Evolutionary conservation across 2,797 vertebrate species (phyloP).

Genomic region (Chiroxiphia lanceolata): DNA sequence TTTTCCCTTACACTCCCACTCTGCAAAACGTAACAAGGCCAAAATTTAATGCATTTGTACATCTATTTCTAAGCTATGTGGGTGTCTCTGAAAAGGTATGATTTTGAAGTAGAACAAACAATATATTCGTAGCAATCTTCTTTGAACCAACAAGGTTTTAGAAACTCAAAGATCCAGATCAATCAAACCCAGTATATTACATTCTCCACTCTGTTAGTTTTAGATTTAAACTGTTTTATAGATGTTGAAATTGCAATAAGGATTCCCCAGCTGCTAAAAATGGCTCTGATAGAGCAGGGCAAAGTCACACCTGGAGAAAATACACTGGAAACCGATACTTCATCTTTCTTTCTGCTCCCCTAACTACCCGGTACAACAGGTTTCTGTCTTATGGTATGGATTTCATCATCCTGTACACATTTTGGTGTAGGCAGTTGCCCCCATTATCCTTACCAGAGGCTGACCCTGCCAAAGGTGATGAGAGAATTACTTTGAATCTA

Average conservation of each 20-base stretch:
- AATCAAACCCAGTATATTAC: conserved; percentile 21
- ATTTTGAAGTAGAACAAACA: conserved; percentile 63
- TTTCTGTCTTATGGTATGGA: neutral
- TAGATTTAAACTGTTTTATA: conserved; percentile 48
- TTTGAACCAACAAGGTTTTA: neutral
- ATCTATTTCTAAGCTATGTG: conserved; percentile 50
- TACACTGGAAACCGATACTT: neutral
- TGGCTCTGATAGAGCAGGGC: neutral
- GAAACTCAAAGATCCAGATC: conserved; percentile 36
- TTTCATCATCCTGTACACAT: neutral
- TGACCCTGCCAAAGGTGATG: neutral
- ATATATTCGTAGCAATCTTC: conserved; percentile 18
- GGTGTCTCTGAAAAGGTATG: conserved; percentile 53
- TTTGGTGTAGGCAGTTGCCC: neutral
- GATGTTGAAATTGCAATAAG: conserved; percentile 24
- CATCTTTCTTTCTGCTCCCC: neutral
- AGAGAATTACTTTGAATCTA: neutral
- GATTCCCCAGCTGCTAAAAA: conserved; percentile 37
- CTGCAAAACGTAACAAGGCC: conserved; percentile 24
- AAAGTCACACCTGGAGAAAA: neutral
- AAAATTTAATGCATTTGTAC: conserved; percentile 19
- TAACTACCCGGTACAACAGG: neutral
- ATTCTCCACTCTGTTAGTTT: conserved; percentile 23
- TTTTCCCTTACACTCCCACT: conserved; percentile 25
- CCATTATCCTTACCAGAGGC: neutral